Evolutionary conservation across 2,113 vertebrate genomes (phyloP).

Genomic region (Saguinus imperator): DNA sequence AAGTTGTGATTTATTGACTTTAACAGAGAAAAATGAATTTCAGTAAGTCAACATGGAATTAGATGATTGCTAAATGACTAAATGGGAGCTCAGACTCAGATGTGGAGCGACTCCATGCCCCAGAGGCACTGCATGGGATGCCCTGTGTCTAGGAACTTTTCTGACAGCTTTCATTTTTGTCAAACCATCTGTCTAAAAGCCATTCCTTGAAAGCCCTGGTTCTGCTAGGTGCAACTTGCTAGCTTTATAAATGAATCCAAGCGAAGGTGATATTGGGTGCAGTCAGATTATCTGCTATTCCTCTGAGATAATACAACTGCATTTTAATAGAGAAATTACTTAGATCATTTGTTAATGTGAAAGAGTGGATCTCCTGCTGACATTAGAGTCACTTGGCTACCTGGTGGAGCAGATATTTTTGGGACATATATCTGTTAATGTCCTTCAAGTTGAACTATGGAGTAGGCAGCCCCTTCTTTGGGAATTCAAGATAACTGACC

Average conservation of each 20-base stretch:
- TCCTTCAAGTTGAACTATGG: neutral
- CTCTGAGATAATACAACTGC: neutral
- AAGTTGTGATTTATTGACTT: neutral
- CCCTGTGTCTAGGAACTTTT: neutral
- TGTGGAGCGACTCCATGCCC: fast-evolving
- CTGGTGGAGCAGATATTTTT: neutral
- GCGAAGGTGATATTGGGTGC: neutral
- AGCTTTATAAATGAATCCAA: neutral
- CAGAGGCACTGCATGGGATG: fast-evolving
- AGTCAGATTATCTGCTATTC: neutral
- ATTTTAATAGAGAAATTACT: neutral
- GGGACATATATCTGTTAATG: neutral
- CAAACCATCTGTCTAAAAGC: neutral
- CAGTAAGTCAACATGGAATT: neutral
- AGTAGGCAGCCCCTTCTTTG: neutral
- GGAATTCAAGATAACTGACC: neutral
- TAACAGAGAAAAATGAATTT: neutral
- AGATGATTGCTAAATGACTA: neutral
- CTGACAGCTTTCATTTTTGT: neutral
- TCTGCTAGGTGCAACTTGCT: neutral
- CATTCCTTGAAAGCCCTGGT: neutral
- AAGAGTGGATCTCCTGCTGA: neutral
- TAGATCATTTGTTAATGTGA: neutral
- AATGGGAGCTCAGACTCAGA: neutral
- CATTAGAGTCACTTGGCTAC: neutral